Evolutionary conservation across 2,888 invertebrate genomes (phyloP).

Genomic region (Cepaea hortensis): DNA sequence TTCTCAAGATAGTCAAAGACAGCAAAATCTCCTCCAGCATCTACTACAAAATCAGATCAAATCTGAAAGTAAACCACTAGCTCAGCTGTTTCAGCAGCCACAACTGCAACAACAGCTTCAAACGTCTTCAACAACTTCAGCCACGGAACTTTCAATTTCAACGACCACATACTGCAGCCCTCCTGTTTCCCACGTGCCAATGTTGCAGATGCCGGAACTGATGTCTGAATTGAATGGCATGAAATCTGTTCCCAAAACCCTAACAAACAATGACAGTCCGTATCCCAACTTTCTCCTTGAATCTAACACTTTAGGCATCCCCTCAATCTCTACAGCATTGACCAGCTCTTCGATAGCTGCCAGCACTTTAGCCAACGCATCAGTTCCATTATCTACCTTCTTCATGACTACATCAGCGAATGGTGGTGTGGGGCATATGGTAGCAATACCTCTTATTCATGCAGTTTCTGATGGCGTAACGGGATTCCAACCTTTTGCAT

Average conservation of each 20-base stretch:
- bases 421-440: slow-evolving; percentile 37
- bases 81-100: not conserved
- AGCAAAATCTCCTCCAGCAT: slow-evolving; percentile 3
- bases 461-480: slow-evolving; percentile 44
- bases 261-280: not conserved
- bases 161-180: not conserved
- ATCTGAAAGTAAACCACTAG: not conserved
- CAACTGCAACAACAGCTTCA: not conserved
- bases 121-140: not conserved
- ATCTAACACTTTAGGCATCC: slow-evolving; percentile 13
- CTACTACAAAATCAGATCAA: not conserved
- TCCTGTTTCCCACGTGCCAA: slow-evolving; percentile 6
- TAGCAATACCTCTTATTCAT: slow-evolving; percentile 51
- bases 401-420: slow-evolving; percentile 28
- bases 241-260: not conserved
- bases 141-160: not conserved
- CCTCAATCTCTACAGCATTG: not conserved
- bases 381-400: slow-evolving; percentile 18
- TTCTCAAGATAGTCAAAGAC: not conserved
- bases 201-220: slow-evolving; percentile 12
- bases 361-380: not conserved
- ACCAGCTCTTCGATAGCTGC: not conserved
- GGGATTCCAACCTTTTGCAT: slow-evolving; percentile 41
- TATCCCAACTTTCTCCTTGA: slow-evolving; percentile 37
- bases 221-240: not conserved